Conservation (phyloP, 64 coral and sea anemone genomes). For the Acropora tenuis region DNA sequence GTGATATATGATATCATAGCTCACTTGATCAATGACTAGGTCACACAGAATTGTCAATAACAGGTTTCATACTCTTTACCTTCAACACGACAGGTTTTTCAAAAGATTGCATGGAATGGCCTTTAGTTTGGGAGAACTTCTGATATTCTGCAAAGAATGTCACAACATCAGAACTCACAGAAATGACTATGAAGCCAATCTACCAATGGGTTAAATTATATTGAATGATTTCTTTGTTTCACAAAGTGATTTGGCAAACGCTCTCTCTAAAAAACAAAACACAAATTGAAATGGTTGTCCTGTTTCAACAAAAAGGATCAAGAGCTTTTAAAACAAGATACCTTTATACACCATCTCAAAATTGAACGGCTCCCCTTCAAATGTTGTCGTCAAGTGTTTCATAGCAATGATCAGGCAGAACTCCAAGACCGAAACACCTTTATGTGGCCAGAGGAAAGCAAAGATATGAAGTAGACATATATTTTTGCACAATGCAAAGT, state of each 20-base stretch:
- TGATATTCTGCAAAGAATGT: constrained; percentile 80
- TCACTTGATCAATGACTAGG: too few relatives aligned
- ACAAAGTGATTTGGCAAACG: not conserved
- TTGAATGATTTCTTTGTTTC: too few relatives aligned
- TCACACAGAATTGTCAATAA: too few relatives aligned
- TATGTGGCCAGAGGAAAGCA: too few relatives aligned
- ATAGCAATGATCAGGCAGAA: constrained; percentile 89
- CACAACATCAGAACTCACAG: not conserved
- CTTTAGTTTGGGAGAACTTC: constrained; percentile 86
- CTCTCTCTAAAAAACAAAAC: not conserved
- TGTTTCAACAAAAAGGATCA: not conserved
- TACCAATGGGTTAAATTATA: too few relatives aligned
- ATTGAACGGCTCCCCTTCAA: constrained; percentile 89
- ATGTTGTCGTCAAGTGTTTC: constrained; percentile 81
- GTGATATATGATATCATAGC: too few relatives aligned
- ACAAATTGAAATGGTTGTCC: not conserved
- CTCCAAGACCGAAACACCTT: constrained; percentile 94
- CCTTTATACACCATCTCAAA: constrained; percentile 99
- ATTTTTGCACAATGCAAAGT: too few relatives aligned
- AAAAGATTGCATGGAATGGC: constrained; percentile 87
- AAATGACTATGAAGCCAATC: too few relatives aligned
- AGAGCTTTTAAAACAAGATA: not conserved
- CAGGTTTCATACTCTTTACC: constrained; percentile 28
- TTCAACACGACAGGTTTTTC: constrained; percentile 95
- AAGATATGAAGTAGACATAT: not conserved